Percentiles rank a stretch among this genome's conserved stretches.
Evolutionary conservation across 2,113 vertebrate genomes (phyloP).

Genomic region (Lagenorhynchus albirostris): DNA sequence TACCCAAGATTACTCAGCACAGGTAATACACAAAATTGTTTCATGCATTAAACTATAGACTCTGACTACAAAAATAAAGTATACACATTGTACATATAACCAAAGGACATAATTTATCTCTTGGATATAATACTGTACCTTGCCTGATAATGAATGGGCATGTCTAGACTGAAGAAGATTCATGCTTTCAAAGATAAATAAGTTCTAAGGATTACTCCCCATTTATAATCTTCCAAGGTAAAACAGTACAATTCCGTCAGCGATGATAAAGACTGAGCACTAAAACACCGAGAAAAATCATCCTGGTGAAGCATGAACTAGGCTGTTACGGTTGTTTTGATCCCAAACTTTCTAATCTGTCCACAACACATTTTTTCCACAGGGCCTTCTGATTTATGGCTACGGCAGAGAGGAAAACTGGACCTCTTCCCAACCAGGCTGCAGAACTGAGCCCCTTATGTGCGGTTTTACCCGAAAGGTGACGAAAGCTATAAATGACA

Average conservation of each 20-base stretch:
- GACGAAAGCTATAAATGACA: neutral
- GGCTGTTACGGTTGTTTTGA: neutral
- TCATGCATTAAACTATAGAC: neutral
- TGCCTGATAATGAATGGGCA: neutral
- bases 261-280: neutral
- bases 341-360: slow-evolving; percentile 12
- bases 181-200: slow-evolving; percentile 24
- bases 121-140: neutral
- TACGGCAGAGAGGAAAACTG: neutral
- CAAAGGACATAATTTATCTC: neutral
- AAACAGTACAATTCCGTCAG: neutral
- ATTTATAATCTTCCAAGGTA: slow-evolving; percentile 32
- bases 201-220: neutral
- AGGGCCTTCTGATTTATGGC: neutral
- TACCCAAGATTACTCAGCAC: neutral
- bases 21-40: neutral
- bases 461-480: neutral
- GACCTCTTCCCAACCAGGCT: neutral
- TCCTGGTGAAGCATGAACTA: neutral
- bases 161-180: neutral
- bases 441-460: neutral
- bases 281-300: neutral
- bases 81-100: neutral
- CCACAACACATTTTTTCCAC: neutral
- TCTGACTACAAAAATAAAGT: neutral